These are phyloP conservation scores for Pangasius mekongensis DNA, from an alignment of 2,797 vertebrate species.

Conservation along the genomic window DNA sequence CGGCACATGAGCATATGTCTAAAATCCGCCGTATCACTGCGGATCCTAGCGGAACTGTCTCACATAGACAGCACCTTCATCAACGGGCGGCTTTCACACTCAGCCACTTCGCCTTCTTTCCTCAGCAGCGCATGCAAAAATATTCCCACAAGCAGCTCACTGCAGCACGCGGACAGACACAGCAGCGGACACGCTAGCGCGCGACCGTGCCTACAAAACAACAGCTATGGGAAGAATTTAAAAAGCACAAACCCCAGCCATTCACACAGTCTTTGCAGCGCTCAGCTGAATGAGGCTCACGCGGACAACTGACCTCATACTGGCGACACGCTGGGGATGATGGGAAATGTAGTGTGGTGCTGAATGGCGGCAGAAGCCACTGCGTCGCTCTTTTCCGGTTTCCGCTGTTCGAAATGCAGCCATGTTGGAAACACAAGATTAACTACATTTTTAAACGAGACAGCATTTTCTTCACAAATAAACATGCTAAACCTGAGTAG, in stretches of 20 bases:
- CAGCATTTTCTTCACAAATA: background rate
- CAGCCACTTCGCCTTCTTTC: background rate
- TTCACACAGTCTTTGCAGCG: slow-evolving; percentile 60
- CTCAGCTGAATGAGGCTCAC: slow-evolving; percentile 64
- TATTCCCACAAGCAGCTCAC: background rate
- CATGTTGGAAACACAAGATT: background rate
- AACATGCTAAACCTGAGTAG: background rate
- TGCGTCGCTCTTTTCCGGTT: slow-evolving; percentile 9
- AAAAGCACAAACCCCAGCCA: slow-evolving; percentile 58
- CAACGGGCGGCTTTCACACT: slow-evolving; percentile 6
- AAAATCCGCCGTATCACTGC: slow-evolving; percentile 18
- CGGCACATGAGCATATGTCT: background rate
- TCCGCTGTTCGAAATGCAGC: background rate
- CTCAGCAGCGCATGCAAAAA: background rate
- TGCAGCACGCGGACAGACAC: background rate
- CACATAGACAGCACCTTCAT: slow-evolving; percentile 20
- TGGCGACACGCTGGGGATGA: slow-evolving; percentile 52
- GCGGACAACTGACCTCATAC: slow-evolving; percentile 57
- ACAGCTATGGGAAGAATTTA: slow-evolving; percentile 23
- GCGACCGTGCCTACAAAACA: background rate
- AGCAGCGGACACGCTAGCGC: background rate
- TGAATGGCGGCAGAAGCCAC: background rate
- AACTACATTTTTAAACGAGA: background rate
- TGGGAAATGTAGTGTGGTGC: slow-evolving; percentile 60
- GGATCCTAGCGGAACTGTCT: slow-evolving; percentile 34